Evolutionary conservation across 1,140 invertebrate genomes (phyloP), one percentile per base, ranked within the genome.

Genomic region (Lysiphlebus fabarum): DNA sequence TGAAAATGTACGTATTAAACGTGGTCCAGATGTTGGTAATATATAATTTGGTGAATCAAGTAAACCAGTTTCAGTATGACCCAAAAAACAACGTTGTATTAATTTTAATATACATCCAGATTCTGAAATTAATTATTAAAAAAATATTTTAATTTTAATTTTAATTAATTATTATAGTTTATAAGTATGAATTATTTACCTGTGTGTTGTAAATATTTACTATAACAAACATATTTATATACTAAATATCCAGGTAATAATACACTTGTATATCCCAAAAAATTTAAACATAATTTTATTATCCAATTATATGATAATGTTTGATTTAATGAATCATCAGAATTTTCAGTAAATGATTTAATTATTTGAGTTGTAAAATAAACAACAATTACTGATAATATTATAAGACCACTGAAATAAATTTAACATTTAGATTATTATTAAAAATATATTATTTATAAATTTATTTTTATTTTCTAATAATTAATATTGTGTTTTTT

Each of bases 211-310:
- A 93, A 83, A 72, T 93, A 95, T 65, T 91, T 90, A 12, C 83
- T 88, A 66, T 84, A 85, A 50, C 86, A 84, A 7, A 95, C 83
- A 79, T 95, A 95, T 76, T 89, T 89, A 68, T 92, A 90, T 47
- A 96, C 82, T 10, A 96, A 72, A 70, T 85, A 90, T 43, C 90
- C 92, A 8, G 95, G 95, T 53, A 96, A 74, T 73, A 96, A 84
- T 61, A 97, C 83, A 34, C 91, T 92, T 4, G 86, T 85, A 80
- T 98, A 98, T n/a, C 93, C 92, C 40, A 93, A 81, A 45, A 93
- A 80, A 76, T 96, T 98, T 12, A 91, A 73, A 76, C 85, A 70
- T 42, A 91, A 81, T 63, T 88, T 83, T 62, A 93, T 81, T 7
- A 93, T 67, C 93, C 93, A 96, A 67, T 80, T 86, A 65, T 89